Conservation (phyloP, 2,113 vertebrate species). For the Sterrhoptilus dennistouni region DNA sequence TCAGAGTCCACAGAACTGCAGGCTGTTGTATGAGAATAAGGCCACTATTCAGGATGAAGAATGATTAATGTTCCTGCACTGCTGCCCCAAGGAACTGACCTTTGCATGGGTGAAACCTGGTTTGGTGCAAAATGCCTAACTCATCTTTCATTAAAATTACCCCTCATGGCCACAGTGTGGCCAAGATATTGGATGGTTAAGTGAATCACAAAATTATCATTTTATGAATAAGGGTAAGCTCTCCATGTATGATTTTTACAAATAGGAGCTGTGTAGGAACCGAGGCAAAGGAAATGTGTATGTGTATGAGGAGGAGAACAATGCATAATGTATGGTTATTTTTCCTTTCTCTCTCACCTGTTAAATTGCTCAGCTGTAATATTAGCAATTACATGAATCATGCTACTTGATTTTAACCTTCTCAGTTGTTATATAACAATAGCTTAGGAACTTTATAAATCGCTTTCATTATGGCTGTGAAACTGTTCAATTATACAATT, state of each 20-base stretch:
- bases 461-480: slow-evolving; percentile 2
- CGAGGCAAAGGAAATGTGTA: background rate
- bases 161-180: background rate
- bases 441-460: slow-evolving; percentile 37
- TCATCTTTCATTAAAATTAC: slow-evolving; percentile 47
- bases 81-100: slow-evolving; percentile 13
- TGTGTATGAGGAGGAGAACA: background rate
- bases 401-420: slow-evolving; percentile 44
- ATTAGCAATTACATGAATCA: slow-evolving; percentile 65
- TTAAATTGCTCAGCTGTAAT: slow-evolving; percentile 54
- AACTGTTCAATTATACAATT: slow-evolving; percentile 26
- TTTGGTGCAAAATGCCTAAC: background rate
- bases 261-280: background rate
- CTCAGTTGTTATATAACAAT: slow-evolving; percentile 35
- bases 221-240: background rate
- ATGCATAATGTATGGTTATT: slow-evolving; percentile 9
- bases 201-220: background rate
- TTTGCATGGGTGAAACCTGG: background rate
- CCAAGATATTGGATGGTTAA: background rate
- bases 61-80: slow-evolving; percentile 11
- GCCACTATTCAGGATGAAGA: background rate
- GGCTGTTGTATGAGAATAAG: slow-evolving; percentile 3
- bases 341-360: background rate
- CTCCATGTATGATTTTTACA: background rate
- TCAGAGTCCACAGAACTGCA: background rate